A percentile compares a stretch with the other conserved stretches of the same genome.
phyloP scores from a whole-genome alignment of 2,888 invertebrate genomes.

The Saturnia pavonia region DNA sequence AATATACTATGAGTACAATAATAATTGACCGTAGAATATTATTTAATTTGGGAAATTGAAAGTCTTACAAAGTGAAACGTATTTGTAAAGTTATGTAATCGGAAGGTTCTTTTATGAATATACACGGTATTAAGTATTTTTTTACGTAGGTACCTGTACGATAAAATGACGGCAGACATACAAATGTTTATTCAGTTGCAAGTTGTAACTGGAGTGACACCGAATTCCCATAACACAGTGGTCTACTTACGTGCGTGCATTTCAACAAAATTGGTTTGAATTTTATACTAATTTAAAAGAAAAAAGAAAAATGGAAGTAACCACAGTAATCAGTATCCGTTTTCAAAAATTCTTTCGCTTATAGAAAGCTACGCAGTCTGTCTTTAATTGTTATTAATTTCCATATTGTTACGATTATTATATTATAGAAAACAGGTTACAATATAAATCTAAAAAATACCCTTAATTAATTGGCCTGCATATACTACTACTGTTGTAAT shows the following conservation, averaged over 20 bases:
- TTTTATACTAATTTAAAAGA: not conserved
- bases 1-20: no score
- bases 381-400: no score
- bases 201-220: constrained; percentile 7
- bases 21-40: no score
- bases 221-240: constrained; percentile 3
- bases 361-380: no score
- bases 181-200: constrained; percentile 14
- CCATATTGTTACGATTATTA: no score
- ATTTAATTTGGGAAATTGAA: not conserved
- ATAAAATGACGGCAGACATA: constrained; percentile 2
- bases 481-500: no score
- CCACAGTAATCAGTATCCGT: no score
- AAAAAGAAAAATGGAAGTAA: no score
- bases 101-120: not conserved
- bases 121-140: not conserved
- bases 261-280: not conserved
- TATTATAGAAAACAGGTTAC: no score
- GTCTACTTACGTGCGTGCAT: not conserved
- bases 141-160: not conserved
- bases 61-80: not conserved
- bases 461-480: no score
- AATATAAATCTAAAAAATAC: no score
- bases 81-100: not conserved
- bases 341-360: no score